Base-by-base conservation (phyloP, 53 echinoderm and acorn worm genomes). In the Temnopleurus reevesii region DNA sequence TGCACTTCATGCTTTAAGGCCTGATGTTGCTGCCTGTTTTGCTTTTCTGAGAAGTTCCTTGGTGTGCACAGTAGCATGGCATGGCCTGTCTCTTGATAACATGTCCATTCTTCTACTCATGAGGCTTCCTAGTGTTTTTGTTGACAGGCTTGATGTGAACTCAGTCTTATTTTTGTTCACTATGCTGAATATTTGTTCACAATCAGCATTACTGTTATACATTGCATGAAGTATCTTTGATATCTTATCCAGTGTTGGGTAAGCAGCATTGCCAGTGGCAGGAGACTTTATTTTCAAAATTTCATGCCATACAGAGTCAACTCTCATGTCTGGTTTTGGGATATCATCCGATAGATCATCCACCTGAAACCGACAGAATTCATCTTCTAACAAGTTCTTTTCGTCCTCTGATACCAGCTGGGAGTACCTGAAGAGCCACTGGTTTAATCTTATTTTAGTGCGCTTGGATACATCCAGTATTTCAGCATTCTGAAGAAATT, bases 171-270 rank as follows among this genome's bases (percentile, higher is more conserved):
- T 91, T 24, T 91, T 91, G 59, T 91, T 91, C 12, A 91, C 91
- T 1, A 91, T 29, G 13, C 60, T 60, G 47, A 91, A 91, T 10
- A 91, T 91, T 21, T 49, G 7, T 45, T 77, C 80, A 21, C 87
- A 91, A 49, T 91, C 91, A 3, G 91, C 91, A 86, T 91, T 91
- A 63, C 91, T 91, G 31, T 91, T 86, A 30, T 77, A 86, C 64
- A 91, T 91, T 19, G 55, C 91, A 45, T 86, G 66, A 64, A 90
- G 47, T 15, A 66, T 7, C 43, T 83, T 65, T 47, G 83, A 34
- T 65, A 90, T 12, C 53, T 90, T 90, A 1, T 28, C 65, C 64
- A 82, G 51, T 81, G 90, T 49, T 64, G 90, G 90, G 21, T 83
- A 90, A 15, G 4, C 13, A 2, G 41, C 65, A 49, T 63, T 83